Percentiles rank a stretch among this genome's conserved stretches.
These are phyloP conservation scores for Myiotriccus ornatus DNA, from an alignment of 2,797 vertebrate genomes.

Conservation along the genomic window DNA sequence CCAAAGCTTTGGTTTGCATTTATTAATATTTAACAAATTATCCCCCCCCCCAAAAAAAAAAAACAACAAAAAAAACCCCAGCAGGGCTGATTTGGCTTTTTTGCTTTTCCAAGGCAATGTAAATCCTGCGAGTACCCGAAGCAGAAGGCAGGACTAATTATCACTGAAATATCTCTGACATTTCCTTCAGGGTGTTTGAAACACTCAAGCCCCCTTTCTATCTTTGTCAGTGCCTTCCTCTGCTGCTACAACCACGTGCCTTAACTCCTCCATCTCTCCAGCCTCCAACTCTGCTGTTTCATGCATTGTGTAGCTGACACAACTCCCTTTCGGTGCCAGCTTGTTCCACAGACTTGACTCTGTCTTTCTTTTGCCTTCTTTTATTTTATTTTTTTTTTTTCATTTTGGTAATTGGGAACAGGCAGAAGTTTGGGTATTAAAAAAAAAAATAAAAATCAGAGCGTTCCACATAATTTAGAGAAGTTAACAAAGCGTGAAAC, in stretches of 20 bases:
- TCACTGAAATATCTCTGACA: slow-evolving; percentile 24
- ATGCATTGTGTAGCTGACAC: not conserved
- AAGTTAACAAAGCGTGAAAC: slow-evolving; percentile 45
- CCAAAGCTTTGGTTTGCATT: not conserved
- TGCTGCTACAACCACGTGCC: slow-evolving; percentile 25
- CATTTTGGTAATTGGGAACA: slow-evolving; percentile 7
- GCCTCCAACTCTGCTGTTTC: slow-evolving; percentile 15
- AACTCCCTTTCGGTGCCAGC: not conserved
- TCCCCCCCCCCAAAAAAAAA: not conserved
- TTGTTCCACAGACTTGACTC: not conserved
- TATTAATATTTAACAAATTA: not conserved
- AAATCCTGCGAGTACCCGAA: not conserved
- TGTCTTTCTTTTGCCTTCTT: not conserved
- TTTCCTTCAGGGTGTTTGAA: slow-evolving; percentile 31
- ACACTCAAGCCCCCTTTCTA: slow-evolving; percentile 40
- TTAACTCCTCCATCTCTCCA: slow-evolving; percentile 61
- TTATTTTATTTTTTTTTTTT: not conserved
- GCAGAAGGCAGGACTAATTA: slow-evolving; percentile 37
- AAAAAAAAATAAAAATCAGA: not conserved
- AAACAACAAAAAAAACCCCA: not conserved
- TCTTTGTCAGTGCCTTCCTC: slow-evolving; percentile 40
- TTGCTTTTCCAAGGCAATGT: not conserved
- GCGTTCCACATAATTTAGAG: slow-evolving; percentile 16
- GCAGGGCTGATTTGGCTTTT: not conserved
- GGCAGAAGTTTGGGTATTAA: not conserved